phyloP scores from a whole-genome alignment of 35 echinoderm and acorn worm genomes.

The Chiridota heheva region DNA sequence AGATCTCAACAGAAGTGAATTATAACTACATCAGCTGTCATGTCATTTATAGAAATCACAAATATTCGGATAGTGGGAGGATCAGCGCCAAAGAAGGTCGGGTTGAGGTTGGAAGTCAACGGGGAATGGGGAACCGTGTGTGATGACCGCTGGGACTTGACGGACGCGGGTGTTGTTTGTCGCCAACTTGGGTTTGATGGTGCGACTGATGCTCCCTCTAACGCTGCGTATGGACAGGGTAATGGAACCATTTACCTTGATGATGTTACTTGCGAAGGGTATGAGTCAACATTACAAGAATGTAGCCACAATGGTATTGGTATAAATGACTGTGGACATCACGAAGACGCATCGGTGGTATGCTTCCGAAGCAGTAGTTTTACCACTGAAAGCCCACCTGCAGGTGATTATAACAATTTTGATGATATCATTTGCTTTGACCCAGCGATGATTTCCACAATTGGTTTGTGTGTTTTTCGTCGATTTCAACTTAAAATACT shows the following conservation, averaged over 20 bases:
- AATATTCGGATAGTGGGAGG: constrained; percentile 39
- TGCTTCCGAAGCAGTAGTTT: too few species aligned
- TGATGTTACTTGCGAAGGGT: constrained; percentile 7
- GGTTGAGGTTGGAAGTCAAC: constrained; percentile 24
- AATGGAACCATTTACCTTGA: constrained; percentile 10
- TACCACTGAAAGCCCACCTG: too few species aligned
- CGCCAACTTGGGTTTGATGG: constrained; percentile 31
- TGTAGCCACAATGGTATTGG: background rate
- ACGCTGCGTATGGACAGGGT: constrained; percentile 23
- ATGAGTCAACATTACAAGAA: background rate
- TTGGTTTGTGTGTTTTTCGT: background rate
- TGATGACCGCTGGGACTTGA: constrained; percentile 47
- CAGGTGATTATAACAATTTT: background rate
- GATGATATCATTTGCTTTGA: too few species aligned
- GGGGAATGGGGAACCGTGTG: constrained; percentile 63
- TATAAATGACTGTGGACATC: background rate
- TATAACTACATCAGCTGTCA: too few species aligned
- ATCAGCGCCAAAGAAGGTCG: constrained; percentile 30
- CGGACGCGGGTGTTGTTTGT: constrained; percentile 46
- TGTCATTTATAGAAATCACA: background rate
- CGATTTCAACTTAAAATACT: background rate
- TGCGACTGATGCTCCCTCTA: background rate
- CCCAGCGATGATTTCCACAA: too few species aligned
- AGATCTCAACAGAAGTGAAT: too few species aligned
- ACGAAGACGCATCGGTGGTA: background rate